Conservation (phyloP, 2,113 vertebrate species). For the Charadrius vociferus region DNA sequence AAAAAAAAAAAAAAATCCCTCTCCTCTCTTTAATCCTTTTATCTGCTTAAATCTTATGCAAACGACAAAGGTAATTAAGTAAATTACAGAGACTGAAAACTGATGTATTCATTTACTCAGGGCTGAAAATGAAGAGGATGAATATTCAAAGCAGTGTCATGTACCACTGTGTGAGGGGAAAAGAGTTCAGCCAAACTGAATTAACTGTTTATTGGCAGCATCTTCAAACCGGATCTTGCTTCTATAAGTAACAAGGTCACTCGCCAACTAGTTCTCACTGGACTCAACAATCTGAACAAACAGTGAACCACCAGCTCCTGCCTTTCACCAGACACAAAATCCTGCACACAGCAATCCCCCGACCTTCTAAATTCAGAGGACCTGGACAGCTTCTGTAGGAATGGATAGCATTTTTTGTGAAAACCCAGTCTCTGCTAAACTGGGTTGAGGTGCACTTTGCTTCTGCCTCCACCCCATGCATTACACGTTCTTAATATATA, state of each 20-base stretch:
- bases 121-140: constrained; percentile 5
- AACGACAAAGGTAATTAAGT: constrained; percentile 20
- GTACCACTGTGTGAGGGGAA: not conserved
- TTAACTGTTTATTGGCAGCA: not conserved
- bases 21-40: not conserved
- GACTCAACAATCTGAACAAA: not conserved
- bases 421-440: not conserved
- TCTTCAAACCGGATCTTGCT: not conserved
- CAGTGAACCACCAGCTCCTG: not conserved
- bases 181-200: not conserved
- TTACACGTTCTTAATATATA: not conserved
- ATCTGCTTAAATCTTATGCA: constrained; percentile 9
- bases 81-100: constrained; percentile 6
- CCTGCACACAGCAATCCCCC: not conserved
- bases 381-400: not conserved
- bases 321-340: not conserved
- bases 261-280: not conserved
- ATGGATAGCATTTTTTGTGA: not conserved
- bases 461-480: not conserved
- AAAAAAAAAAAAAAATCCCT: not conserved
- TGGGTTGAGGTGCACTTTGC: not conserved
- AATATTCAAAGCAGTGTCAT: constrained; percentile 23
- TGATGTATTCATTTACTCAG: not conserved
- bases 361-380: not conserved
- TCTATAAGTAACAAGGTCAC: not conserved